These are phyloP conservation scores for Thunnus maccoyii DNA, from an alignment of 2,113 vertebrate genomes.

Conservation along the genomic window DNA sequence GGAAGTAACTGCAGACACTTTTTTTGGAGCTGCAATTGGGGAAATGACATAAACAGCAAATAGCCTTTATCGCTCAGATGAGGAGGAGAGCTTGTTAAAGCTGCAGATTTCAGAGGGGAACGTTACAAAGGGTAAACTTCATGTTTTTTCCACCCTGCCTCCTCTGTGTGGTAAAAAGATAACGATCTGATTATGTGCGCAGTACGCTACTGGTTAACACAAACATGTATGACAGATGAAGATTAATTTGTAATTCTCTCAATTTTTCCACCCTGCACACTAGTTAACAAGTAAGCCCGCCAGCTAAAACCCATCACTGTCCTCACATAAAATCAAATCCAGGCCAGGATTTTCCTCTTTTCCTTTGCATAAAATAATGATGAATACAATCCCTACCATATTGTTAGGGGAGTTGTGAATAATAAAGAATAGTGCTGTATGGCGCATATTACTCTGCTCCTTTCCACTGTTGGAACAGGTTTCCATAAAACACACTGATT, in stretches of 20 bases:
- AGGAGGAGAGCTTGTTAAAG: constrained; percentile 8
- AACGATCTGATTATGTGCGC: background rate
- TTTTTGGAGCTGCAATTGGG: constrained; percentile 9
- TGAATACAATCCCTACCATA: constrained; percentile 61
- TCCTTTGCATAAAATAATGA: constrained; percentile 72
- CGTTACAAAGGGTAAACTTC: background rate
- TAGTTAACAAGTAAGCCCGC: constrained; percentile 25
- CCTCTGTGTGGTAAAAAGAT: background rate
- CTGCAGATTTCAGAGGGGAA: constrained; percentile 10
- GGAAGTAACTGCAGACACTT: constrained; percentile 30
- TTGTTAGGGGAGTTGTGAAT: constrained; percentile 65
- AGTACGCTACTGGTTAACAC: background rate
- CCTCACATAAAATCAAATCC: constrained; percentile 29
- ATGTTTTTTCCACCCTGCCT: background rate
- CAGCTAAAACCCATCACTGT: constrained; percentile 44
- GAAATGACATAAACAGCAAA: constrained; percentile 43
- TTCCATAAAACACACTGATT: constrained; percentile 71
- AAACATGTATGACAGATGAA: background rate
- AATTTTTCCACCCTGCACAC: background rate
- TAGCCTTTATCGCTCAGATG: constrained; percentile 24
- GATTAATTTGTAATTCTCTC: constrained; percentile 12
- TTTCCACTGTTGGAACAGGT: constrained; percentile 62
- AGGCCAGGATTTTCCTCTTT: constrained; percentile 47
- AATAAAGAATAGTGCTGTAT: constrained; percentile 61
- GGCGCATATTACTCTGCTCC: constrained; percentile 53